Conservation (phyloP, 2,888 invertebrate genomes). For the Priocnemis perturbator region DNA sequence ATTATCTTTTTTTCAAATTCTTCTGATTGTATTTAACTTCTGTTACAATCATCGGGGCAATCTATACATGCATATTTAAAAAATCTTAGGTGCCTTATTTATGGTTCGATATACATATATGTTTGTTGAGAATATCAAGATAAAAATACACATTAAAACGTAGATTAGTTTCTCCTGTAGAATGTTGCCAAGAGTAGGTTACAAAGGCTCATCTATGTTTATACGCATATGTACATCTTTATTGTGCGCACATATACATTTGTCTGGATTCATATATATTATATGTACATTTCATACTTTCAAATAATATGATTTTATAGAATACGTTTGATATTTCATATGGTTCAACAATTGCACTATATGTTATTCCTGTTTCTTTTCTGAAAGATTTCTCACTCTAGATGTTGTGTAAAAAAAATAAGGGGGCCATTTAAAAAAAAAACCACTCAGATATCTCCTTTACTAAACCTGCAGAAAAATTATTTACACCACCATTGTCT, state of each 20-base stretch:
- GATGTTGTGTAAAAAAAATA: too few species aligned
- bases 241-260: slow-evolving; percentile 12
- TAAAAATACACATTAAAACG: slow-evolving; percentile 56
- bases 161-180: slow-evolving; percentile 29
- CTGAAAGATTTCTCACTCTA: neutral
- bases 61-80: slow-evolving; percentile 30
- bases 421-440: too few species aligned
- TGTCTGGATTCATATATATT: slow-evolving; percentile 21
- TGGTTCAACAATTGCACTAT: neutral
- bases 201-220: slow-evolving; percentile 24
- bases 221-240: slow-evolving; percentile 13
- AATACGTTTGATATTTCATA: slow-evolving; percentile 15
- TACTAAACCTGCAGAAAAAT: slow-evolving; percentile 50
- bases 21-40: slow-evolving; percentile 10
- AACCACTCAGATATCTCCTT: slow-evolving; percentile 58
- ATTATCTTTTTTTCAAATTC: too few species aligned
- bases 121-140: slow-evolving; percentile 35
- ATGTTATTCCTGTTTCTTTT: neutral
- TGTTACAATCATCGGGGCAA: slow-evolving; percentile 36
- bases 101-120: slow-evolving; percentile 3
- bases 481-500: too few species aligned
- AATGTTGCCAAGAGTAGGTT: slow-evolving; percentile 32
- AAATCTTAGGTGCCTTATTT: slow-evolving; percentile 13
- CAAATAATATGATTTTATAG: slow-evolving; percentile 32
- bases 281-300: slow-evolving; percentile 39